Evolutionary conservation across 2,888 invertebrate genomes (phyloP).

Genomic region (Sylvicola cinctus): DNA sequence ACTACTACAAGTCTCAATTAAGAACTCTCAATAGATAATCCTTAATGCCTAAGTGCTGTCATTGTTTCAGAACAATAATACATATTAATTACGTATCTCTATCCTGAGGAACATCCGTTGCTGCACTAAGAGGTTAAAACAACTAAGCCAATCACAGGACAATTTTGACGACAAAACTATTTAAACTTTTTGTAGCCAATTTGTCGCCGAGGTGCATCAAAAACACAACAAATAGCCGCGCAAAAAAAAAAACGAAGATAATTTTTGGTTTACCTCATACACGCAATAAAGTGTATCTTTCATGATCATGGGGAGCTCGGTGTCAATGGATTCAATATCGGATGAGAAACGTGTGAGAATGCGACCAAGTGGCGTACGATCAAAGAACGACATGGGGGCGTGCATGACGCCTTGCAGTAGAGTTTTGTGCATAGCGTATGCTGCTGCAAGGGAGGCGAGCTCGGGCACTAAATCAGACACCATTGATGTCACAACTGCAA

Average conservation of each 20-base stretch:
- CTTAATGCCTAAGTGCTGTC: too few relatives aligned
- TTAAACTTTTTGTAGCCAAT: too few relatives aligned
- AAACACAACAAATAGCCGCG: too few relatives aligned
- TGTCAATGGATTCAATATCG: constrained; percentile 27
- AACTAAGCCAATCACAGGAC: too few relatives aligned
- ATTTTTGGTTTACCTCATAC: constrained; percentile 28
- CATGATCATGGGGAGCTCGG: constrained; percentile 24
- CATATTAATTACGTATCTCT: too few relatives aligned
- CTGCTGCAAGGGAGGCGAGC: constrained; percentile 30
- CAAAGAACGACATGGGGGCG: constrained; percentile 35
- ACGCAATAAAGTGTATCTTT: constrained; percentile 34
- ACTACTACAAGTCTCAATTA: too few relatives aligned
- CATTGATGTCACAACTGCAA: not conserved
- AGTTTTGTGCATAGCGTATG: constrained; percentile 13
- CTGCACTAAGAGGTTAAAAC: too few relatives aligned
- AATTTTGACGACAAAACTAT: too few relatives aligned
- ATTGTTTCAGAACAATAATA: too few relatives aligned
- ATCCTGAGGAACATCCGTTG: too few relatives aligned
- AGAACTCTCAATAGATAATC: too few relatives aligned
- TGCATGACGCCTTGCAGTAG: constrained; percentile 29
- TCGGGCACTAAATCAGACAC: constrained; percentile 32
- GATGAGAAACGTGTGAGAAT: constrained; percentile 34
- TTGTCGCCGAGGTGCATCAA: too few relatives aligned
- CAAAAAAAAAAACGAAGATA: constrained; percentile 7
- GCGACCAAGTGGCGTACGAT: constrained; percentile 39